Conservation (phyloP, 2,113 vertebrate genomes). For the Ceyx melanurus region DNA sequence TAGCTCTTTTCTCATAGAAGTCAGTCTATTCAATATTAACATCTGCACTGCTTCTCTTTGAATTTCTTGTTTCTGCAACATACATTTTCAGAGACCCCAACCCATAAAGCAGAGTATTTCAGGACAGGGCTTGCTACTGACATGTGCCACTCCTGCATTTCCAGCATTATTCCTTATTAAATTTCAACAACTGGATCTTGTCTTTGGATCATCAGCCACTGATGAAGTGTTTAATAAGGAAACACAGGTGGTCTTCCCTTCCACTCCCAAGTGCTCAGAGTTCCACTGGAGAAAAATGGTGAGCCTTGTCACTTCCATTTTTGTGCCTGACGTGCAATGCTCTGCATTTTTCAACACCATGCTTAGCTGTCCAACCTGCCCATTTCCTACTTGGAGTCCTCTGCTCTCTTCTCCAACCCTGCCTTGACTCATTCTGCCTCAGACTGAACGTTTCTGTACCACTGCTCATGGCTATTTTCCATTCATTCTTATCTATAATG, state of each 20-base stretch:
- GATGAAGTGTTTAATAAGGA: not conserved
- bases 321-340: not conserved
- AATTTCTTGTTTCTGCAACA: not conserved
- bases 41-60: not conserved
- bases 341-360: not conserved
- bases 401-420: not conserved
- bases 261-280: not conserved
- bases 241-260: not conserved
- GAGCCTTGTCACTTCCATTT: not conserved
- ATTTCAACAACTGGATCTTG: not conserved
- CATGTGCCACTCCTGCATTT: not conserved
- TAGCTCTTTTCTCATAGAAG: not conserved
- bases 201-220: not conserved
- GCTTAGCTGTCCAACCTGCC: not conserved
- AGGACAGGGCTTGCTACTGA: not conserved
- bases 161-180: not conserved
- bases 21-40: not conserved
- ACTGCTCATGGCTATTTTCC: not conserved
- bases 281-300: not conserved
- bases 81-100: not conserved
- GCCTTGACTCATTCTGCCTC: not conserved
- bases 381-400: not conserved
- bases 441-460: not conserved
- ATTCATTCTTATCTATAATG: not conserved
- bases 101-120: not conserved